Evolutionary conservation across 2,888 invertebrate species (phyloP), one percentile per base, ranked within the genome.

Genomic region (Athalia circularis): DNA sequence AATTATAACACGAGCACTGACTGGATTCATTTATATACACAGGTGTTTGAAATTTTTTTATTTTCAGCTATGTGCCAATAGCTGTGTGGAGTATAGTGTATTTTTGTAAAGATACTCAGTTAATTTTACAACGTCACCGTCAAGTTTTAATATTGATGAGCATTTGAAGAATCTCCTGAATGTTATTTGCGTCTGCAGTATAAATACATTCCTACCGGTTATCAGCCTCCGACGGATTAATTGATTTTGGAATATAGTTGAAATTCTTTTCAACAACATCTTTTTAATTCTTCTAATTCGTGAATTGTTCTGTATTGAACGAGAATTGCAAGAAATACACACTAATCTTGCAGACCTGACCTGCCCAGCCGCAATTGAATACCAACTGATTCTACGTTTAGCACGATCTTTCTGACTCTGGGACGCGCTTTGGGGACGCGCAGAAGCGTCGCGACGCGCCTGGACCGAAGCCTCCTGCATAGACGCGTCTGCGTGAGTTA

Each of bases 371-470:
- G 59, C 59, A 15, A 47, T 13, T 57, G 59, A 45, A 57, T 72
- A 47, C 72, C 47, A 13, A 54, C 68, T n/a, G 72, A 4, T 13
- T 2, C 57, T 47, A 45, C 54, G n/a, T 54, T 29, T 9, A 45
- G 5, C 54, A 2, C n/a, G n/a, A 43, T 15, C 15, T 52, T n/a
- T 54, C 50, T 48, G 11, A 13, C 47, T 45, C 57, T 7, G 54
- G 72, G 57, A 59, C 59, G 45, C 72, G 72, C 47, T 47, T 72
- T 47, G 5, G 11, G 59, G 11, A 13, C 47, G 59, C 72, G 57
- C 72, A 72, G 59, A 72, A 8, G 45, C 72, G 11, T 15, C 47
- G 59, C 72, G 11, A 48, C 47, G 59, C 72, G 72, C 72, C 72
- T 72, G 72, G 57, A 59, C 59, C 52, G 13, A 13, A 8, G 4